phyloP scores from a whole-genome alignment of 2,888 invertebrate species.

The Eupithecia insigniata region DNA sequence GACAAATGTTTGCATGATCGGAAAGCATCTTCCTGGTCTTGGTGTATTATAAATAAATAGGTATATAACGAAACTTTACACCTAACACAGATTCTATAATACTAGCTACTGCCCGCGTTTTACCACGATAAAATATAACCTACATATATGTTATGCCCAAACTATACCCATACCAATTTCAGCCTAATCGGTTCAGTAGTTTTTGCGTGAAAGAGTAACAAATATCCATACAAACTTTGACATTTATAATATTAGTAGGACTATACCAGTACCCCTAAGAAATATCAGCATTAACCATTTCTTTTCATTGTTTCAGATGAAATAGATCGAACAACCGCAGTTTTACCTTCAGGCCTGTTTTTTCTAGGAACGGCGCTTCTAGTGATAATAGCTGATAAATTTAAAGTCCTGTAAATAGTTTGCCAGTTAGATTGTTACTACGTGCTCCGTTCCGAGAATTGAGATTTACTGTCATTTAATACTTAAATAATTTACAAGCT shows the following conservation, averaged over 20 bases:
- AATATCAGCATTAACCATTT: not conserved
- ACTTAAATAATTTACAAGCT: not conserved
- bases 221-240: too few species aligned
- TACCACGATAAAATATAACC: too few species aligned
- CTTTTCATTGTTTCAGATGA: slow-evolving; percentile 63
- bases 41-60: not conserved
- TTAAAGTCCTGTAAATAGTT: slow-evolving; percentile 63
- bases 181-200: too few species aligned
- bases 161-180: too few species aligned
- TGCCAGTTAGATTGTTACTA: slow-evolving; percentile 41
- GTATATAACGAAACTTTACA: not conserved
- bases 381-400: slow-evolving; percentile 78
- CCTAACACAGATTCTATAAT: too few species aligned
- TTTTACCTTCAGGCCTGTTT: slow-evolving; percentile 73
- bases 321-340: slow-evolving; percentile 66
- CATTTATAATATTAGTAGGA: too few species aligned
- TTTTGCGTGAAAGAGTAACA: too few species aligned
- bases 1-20: not conserved
- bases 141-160: too few species aligned
- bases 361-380: slow-evolving; percentile 78
- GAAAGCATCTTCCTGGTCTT: not conserved
- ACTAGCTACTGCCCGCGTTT: too few species aligned
- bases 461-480: not conserved
- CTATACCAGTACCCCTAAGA: not conserved
- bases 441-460: not conserved